A percentile compares a stretch with the other conserved stretches of the same genome.
phyloP scores from a whole-genome alignment of 2,888 invertebrate genomes.

The Hylaea fasciaria region DNA sequence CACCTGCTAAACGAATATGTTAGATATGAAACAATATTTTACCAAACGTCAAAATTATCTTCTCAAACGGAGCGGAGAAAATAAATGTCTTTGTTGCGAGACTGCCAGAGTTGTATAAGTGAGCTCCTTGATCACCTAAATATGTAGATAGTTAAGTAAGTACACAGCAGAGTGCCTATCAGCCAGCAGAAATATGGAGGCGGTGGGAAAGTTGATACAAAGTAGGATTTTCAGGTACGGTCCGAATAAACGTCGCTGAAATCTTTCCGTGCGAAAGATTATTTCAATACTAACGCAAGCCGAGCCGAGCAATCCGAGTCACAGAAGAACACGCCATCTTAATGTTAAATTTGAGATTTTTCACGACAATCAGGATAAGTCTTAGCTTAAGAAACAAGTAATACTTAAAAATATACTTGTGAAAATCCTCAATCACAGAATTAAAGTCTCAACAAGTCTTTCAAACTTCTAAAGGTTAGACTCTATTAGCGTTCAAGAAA shows the following conservation, averaged over 20 bases:
- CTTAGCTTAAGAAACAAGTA: not conserved
- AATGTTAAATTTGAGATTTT: too few relatives aligned
- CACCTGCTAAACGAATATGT: constrained; percentile 22
- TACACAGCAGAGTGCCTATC: constrained; percentile 64
- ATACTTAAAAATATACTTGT: not conserved
- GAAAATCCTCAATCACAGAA: not conserved
- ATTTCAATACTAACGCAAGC: too few relatives aligned
- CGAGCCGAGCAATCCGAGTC: too few relatives aligned
- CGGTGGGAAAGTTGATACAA: constrained; percentile 78
- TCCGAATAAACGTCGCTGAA: constrained; percentile 51
- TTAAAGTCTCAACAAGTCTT: not conserved
- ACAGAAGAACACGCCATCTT: too few relatives aligned
- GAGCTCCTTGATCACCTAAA: constrained; percentile 58
- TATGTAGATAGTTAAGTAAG: constrained; percentile 66
- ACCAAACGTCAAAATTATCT: constrained; percentile 8
- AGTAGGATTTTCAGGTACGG: constrained; percentile 79
- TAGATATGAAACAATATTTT: constrained; percentile 10
- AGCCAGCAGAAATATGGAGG: constrained; percentile 77
- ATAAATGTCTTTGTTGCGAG: constrained; percentile 33
- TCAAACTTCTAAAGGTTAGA: not conserved
- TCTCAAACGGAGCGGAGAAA: constrained; percentile 13
- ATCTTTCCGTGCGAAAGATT: constrained; percentile 1
- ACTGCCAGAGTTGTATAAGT: constrained; percentile 34
- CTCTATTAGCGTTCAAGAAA: not conserved
- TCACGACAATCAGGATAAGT: too few relatives aligned